Conservation (phyloP, 2,797 vertebrate genomes). For the Micromesistius poutassou region DNA sequence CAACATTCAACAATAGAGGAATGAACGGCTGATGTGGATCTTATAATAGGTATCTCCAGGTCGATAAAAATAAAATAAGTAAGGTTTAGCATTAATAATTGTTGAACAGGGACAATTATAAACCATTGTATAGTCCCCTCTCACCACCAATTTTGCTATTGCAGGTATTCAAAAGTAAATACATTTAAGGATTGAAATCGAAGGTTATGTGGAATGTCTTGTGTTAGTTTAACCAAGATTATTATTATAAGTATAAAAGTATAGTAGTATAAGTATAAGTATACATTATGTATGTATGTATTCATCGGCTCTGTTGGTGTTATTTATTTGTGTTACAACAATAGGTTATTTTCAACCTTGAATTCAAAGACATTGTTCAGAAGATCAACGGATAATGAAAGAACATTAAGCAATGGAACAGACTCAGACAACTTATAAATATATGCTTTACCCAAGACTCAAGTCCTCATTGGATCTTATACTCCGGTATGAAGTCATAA, state of each 20-base stretch:
- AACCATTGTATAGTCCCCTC: not conserved
- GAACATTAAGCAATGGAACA: not conserved
- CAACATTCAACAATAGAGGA: not conserved
- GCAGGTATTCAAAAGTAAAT: not conserved
- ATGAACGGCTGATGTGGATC: not conserved
- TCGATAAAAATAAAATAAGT: not conserved
- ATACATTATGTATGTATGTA: not conserved
- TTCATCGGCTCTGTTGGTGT: not conserved
- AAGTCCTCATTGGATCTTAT: conserved; percentile 1
- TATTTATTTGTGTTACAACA: conserved; percentile 2
- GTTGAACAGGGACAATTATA: not conserved
- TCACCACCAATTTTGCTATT: not conserved
- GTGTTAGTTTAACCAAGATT: not conserved
- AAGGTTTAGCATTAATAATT: not conserved
- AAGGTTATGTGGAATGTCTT: not conserved
- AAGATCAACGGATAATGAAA: not conserved
- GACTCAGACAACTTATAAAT: not conserved
- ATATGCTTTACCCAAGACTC: not conserved
- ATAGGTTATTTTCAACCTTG: not conserved
- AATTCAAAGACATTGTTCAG: not conserved
- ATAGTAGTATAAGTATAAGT: not conserved
- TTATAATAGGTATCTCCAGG: not conserved
- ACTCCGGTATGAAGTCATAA: not conserved
- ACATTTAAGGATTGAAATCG: not conserved
- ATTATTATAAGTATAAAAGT: not conserved